Conservation (phyloP, 2,113 vertebrate species). For the Platichthys stellatus region DNA sequence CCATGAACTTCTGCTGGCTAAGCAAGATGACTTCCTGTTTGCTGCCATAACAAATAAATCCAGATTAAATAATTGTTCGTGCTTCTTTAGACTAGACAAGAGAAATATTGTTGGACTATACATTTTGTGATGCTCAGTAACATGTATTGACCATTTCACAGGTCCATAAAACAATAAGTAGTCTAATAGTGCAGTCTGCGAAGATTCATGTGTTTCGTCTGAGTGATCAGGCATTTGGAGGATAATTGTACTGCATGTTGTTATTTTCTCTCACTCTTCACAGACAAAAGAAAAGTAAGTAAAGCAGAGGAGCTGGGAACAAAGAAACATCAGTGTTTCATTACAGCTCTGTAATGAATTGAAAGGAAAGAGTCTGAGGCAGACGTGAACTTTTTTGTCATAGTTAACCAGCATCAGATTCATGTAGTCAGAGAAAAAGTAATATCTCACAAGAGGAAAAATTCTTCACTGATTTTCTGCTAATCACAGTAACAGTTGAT, state of each 20-base stretch:
- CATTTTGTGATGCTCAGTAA: background rate
- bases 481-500: conserved; percentile 26
- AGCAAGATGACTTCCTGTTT: too few species aligned
- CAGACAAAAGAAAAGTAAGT: background rate
- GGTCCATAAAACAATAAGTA: too few species aligned
- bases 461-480: background rate
- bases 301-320: conserved; percentile 9
- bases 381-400: background rate
- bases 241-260: background rate
- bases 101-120: too few species aligned
- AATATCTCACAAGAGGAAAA: background rate
- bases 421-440: background rate
- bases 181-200: background rate
- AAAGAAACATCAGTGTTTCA: conserved; percentile 1
- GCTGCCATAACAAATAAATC: too few species aligned
- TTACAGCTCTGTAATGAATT: conserved; percentile 2
- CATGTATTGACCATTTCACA: background rate
- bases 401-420: background rate
- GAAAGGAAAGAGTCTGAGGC: background rate
- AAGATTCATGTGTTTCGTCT: background rate
- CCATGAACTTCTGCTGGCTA: too few species aligned
- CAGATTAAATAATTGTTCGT: too few species aligned
- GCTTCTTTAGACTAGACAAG: too few species aligned
- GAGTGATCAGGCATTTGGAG: background rate
- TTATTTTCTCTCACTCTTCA: conserved; percentile 1